Conservation (phyloP, 2,113 vertebrate species). For the Sinocyclocheilus anophthalmus region DNA sequence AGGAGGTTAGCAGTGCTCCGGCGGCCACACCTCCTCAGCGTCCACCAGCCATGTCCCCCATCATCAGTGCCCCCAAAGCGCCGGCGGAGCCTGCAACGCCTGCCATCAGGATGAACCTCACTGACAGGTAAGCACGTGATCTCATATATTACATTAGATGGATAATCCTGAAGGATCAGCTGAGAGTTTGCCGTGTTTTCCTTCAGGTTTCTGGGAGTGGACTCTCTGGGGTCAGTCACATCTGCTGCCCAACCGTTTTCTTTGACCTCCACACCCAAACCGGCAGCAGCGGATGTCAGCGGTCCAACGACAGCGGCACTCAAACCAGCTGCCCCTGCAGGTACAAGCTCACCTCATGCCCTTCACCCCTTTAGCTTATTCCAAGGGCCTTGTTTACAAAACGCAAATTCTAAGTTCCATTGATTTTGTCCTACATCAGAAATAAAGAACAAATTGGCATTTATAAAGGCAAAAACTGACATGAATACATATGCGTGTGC, state of each 20-base stretch:
- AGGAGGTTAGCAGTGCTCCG: constrained; percentile 53
- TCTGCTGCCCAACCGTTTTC: constrained; percentile 69
- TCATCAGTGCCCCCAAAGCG: constrained; percentile 60
- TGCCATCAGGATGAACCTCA: constrained; percentile 86
- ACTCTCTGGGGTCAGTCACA: constrained; percentile 64
- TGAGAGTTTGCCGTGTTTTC: not conserved
- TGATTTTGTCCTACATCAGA: not conserved
- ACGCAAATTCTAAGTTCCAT: too few relatives aligned
- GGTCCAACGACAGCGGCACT: constrained; percentile 58
- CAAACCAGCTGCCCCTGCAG: constrained; percentile 46
- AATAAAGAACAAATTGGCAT: not conserved
- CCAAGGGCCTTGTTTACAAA: too few relatives aligned
- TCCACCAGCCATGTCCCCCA: constrained; percentile 42
- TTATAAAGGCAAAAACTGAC: not conserved
- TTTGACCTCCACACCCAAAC: constrained; percentile 77
- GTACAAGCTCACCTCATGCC: constrained; percentile 54
- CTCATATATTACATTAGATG: too few relatives aligned
- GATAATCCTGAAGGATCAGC: not conserved
- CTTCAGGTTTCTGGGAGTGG: constrained; percentile 78
- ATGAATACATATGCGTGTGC: not conserved
- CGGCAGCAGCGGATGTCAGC: constrained; percentile 56
- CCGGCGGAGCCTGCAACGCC: constrained; percentile 67
- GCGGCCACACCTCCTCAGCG: constrained; percentile 69
- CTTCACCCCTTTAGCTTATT: too few relatives aligned
- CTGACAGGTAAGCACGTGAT: constrained; percentile 79